These are phyloP conservation scores for Lemur catta DNA, from an alignment of 2,797 vertebrate species.

Conservation along the genomic window DNA sequence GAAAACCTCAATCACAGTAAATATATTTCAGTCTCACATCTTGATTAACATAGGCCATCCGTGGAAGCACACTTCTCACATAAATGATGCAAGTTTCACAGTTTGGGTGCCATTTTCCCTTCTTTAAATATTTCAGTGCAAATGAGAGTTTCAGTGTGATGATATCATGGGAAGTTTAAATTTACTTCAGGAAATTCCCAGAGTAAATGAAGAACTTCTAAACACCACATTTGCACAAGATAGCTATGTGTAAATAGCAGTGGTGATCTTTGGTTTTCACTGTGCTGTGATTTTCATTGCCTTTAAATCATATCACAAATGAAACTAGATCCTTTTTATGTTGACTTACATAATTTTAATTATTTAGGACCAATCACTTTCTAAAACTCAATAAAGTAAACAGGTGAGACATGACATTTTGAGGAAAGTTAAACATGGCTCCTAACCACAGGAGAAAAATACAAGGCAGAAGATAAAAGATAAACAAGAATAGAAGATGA, in stretches of 20 bases:
- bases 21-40: neutral
- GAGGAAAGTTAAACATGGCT: constrained; percentile 10
- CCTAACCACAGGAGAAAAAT: constrained; percentile 55
- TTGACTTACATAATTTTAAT: neutral
- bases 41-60: constrained; percentile 33
- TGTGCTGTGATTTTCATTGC: neutral
- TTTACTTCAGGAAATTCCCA: constrained; percentile 62
- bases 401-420: constrained; percentile 15
- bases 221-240: neutral
- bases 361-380: neutral
- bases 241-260: neutral
- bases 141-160: constrained; percentile 54
- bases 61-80: constrained; percentile 47
- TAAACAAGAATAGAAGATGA: constrained; percentile 44
- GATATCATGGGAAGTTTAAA: constrained; percentile 47
- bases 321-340: neutral
- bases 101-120: constrained; percentile 52
- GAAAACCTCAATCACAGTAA: constrained; percentile 28
- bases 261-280: neutral
- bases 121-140: constrained; percentile 65
- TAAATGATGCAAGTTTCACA: constrained; percentile 38
- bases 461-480: constrained; percentile 9
- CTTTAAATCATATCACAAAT: constrained; percentile 7
- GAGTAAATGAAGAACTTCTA: constrained; percentile 17
- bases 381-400: constrained; percentile 5